phyloP scores from a whole-genome alignment of 2,797 vertebrate genomes.

The Zonotrichia albicollis region DNA sequence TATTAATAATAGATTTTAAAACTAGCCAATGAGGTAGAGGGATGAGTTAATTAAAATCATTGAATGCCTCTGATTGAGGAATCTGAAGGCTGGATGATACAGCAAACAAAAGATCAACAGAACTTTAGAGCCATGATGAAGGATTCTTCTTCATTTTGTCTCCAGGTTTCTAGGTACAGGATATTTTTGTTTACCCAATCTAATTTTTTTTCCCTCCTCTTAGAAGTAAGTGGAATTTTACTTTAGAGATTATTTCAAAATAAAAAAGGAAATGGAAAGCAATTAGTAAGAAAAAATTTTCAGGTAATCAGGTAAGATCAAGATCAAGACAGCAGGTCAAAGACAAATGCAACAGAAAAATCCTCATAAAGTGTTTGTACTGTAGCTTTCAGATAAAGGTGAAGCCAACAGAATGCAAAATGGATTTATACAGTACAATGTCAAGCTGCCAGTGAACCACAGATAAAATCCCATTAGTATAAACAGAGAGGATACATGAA shows the following conservation, averaged over 20 bases:
- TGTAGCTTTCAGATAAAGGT: background rate
- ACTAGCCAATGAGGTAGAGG: background rate
- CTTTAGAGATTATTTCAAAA: background rate
- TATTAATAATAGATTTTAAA: background rate
- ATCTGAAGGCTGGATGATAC: background rate
- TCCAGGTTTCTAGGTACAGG: background rate
- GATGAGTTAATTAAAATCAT: background rate
- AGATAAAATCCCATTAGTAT: background rate
- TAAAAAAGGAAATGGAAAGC: background rate
- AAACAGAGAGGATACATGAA: background rate
- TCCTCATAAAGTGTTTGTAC: background rate
- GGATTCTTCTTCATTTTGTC: background rate
- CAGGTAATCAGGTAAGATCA: background rate
- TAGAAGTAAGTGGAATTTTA: background rate
- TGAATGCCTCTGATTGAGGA: background rate
- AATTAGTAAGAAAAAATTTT: background rate
- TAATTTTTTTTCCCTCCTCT: background rate
- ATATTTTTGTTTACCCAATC: background rate
- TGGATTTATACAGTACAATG: background rate
- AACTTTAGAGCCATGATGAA: background rate
- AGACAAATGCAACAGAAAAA: background rate
- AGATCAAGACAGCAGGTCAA: background rate
- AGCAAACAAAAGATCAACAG: background rate
- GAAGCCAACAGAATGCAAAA: background rate
- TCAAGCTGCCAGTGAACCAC: background rate